Evolutionary conservation across 2,797 vertebrate species (phyloP).

Genomic region (Leptodactylus fallax): DNA sequence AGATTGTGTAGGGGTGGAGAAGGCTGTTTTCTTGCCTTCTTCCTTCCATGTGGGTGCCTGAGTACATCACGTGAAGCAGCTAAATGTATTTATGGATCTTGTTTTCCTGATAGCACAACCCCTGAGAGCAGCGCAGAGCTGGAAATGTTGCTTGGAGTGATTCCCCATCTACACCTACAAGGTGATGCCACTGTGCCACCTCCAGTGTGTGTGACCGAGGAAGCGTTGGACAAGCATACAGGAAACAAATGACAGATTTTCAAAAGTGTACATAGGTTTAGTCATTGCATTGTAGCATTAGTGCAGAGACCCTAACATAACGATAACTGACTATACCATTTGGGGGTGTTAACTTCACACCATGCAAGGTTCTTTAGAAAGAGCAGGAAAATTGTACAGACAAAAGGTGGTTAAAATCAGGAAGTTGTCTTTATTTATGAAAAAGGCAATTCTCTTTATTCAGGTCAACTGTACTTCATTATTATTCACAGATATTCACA

Average conservation of each 20-base stretch:
- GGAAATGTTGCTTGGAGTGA: background rate
- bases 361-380: too few species aligned
- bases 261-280: background rate
- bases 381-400: too few species aligned
- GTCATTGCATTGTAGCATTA: background rate
- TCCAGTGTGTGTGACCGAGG: too few species aligned
- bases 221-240: background rate
- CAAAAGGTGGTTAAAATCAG: too few species aligned
- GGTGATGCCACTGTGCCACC: background rate
- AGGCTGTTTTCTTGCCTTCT: constrained; percentile 56
- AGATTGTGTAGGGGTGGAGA: constrained; percentile 52
- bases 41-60: constrained; percentile 47
- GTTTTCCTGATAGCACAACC: constrained; percentile 43
- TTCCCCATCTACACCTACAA: background rate
- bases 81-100: constrained; percentile 35
- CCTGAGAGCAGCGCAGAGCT: constrained; percentile 14
- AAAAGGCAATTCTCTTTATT: too few species aligned
- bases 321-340: too few species aligned
- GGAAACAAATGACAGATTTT: background rate
- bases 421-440: too few species aligned
- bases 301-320: too few species aligned
- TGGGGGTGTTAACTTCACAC: too few species aligned
- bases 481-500: too few species aligned
- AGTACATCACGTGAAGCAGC: constrained; percentile 39
- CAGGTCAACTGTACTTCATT: too few species aligned